A percentile compares a stretch with the other conserved stretches of the same genome.
Evolutionary conservation across 2,888 invertebrate species (phyloP).

Genomic region (Cheilosia vulpina): DNA sequence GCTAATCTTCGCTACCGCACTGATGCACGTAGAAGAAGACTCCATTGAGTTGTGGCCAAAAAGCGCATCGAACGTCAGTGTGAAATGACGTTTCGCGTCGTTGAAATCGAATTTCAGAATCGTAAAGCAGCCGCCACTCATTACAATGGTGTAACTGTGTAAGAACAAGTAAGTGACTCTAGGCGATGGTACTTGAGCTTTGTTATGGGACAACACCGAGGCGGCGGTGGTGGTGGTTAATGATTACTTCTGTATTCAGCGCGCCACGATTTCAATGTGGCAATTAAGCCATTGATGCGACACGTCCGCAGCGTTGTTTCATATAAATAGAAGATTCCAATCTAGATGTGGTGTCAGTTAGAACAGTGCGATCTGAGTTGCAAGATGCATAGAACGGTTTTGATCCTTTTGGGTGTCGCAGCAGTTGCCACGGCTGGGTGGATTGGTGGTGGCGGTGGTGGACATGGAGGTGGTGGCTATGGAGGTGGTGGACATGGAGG

Average conservation of each 20-base stretch:
- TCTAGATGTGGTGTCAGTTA: constrained; percentile 54
- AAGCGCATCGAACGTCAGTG: constrained; percentile 8
- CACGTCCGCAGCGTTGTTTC: constrained; percentile 14
- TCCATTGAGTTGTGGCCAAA: constrained; percentile 20
- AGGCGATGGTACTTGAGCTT: constrained; percentile 35
- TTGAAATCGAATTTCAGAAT: constrained; percentile 34
- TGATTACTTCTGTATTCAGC: constrained; percentile 29
- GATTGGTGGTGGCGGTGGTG: constrained; percentile 63
- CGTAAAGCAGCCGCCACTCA: constrained; percentile 22
- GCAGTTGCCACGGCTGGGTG: constrained; percentile 54
- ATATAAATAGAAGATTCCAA: constrained; percentile 70
- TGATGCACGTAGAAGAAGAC: constrained; percentile 10
- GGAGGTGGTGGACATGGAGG: constrained; percentile 56
- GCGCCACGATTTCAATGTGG: constrained; percentile 50
- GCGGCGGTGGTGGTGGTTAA: constrained; percentile 7
- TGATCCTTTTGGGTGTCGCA: constrained; percentile 62
- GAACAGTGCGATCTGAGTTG: constrained; percentile 53
- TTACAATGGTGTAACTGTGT: constrained; percentile 36
- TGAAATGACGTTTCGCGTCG: constrained; percentile 10
- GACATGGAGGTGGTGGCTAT: constrained; percentile 43
- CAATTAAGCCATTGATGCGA: constrained; percentile 61
- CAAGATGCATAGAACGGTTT: constrained; percentile 70
- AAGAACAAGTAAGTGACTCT: constrained; percentile 41
- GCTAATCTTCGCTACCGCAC: constrained; percentile 12
- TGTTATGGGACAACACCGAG: constrained; percentile 8